Evolutionary conservation across 2,113 vertebrate species (phyloP).

Genomic region (Hassar affinis): DNA sequence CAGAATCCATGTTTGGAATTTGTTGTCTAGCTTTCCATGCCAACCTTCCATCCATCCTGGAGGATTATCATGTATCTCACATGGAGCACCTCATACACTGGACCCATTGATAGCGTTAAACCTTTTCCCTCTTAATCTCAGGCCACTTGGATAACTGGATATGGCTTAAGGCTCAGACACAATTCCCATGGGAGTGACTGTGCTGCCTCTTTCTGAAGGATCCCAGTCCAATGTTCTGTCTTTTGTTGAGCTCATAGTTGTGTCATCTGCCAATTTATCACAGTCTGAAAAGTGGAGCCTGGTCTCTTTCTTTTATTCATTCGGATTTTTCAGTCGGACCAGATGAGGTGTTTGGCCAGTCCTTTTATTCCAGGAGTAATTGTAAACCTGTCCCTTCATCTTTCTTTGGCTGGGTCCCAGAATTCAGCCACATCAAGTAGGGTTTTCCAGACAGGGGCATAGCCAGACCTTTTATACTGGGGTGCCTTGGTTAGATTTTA

Average conservation of each 20-base stretch:
- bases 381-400: background rate
- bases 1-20: constrained; percentile 33
- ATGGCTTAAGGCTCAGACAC: constrained; percentile 61
- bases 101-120: constrained; percentile 47
- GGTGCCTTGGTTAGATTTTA: background rate
- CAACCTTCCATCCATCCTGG: constrained; percentile 6
- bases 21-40: constrained; percentile 35
- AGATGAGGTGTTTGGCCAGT: constrained; percentile 6
- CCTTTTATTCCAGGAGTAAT: background rate
- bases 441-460: background rate
- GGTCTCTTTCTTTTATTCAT: constrained; percentile 46
- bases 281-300: constrained; percentile 61
- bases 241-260: constrained; percentile 73
- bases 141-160: constrained; percentile 65
- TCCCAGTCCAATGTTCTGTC: constrained; percentile 72
- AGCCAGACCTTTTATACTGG: background rate
- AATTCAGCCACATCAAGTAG: background rate
- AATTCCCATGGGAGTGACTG: constrained; percentile 69
- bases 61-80: constrained; percentile 53
- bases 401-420: background rate
- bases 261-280: constrained; percentile 76
- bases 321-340: constrained; percentile 36
- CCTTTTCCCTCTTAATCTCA: constrained; percentile 65
- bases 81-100: constrained; percentile 49
- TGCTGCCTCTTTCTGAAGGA: constrained; percentile 66